These are phyloP conservation scores for Slavum lentiscoides DNA, from an alignment of 2,888 invertebrate genomes.

Conservation along the genomic window DNA sequence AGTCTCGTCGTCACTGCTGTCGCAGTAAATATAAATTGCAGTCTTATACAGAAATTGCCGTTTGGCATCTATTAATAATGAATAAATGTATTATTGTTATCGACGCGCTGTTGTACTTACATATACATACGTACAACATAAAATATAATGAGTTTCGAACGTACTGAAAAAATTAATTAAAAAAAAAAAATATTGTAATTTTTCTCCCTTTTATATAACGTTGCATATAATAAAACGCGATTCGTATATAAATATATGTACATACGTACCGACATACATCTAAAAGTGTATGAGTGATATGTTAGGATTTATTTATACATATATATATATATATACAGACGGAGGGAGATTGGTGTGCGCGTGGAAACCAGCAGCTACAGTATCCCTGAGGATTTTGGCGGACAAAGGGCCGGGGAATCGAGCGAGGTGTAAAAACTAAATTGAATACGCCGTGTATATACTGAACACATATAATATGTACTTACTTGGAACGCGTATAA, in stretches of 20 bases:
- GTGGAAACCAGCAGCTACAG: too few species aligned
- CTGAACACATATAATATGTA: neutral
- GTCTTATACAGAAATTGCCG: too few species aligned
- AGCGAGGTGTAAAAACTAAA: constrained; percentile 36
- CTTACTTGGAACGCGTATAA: neutral
- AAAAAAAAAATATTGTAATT: neutral
- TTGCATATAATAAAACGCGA: neutral
- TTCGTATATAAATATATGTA: neutral
- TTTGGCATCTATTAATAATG: too few species aligned
- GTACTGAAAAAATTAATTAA: neutral
- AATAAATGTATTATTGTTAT: too few species aligned
- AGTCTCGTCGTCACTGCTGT: too few species aligned
- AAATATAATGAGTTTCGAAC: neutral
- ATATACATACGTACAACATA: too few species aligned
- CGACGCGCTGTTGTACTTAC: too few species aligned
- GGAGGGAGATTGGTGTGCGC: neutral
- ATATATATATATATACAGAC: neutral
- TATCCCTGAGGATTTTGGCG: neutral
- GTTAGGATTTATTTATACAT: neutral
- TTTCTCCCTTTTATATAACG: neutral
- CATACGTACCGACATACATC: neutral
- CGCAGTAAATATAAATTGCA: too few species aligned
- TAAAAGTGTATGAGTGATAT: neutral
- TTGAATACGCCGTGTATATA: constrained; percentile 24
- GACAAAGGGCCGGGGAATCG: neutral